Conservation (phyloP, 2,888 invertebrate species). For the Pseudococcus viburni region DNA sequence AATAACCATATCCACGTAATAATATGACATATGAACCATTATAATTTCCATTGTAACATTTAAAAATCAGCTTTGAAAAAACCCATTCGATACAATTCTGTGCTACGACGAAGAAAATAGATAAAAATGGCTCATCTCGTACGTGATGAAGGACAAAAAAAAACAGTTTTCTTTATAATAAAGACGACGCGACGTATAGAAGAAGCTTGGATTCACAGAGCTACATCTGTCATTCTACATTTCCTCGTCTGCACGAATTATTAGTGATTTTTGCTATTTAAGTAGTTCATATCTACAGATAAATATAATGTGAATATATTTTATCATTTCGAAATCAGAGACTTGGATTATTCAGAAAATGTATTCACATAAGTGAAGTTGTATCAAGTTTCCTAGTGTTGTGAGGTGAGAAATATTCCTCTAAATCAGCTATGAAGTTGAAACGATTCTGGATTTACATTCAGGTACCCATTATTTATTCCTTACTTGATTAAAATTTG, state of each 20-base stretch:
- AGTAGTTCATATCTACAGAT: not conserved
- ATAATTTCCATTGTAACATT: too few relatives aligned
- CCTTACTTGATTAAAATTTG: too few relatives aligned
- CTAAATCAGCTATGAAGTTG: not conserved
- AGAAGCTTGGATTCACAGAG: not conserved
- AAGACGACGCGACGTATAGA: not conserved
- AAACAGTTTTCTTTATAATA: not conserved
- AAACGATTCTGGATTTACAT: not conserved
- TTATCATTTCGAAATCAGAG: not conserved
- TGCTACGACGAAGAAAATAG: too few relatives aligned
- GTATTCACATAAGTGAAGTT: not conserved
- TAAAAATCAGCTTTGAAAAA: too few relatives aligned
- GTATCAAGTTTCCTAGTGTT: not conserved
- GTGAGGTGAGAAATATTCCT: not conserved
- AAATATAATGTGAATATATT: not conserved
- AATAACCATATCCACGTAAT: too few relatives aligned
- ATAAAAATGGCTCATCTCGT: not conserved
- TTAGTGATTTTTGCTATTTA: not conserved
- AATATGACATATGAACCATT: too few relatives aligned
- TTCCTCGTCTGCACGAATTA: not conserved
- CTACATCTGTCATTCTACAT: not conserved
- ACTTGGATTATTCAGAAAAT: not conserved
- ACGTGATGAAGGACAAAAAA: not conserved
- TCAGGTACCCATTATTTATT: not conserved
- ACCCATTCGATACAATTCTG: too few relatives aligned